phyloP scores from a whole-genome alignment of 2,888 invertebrate species.

The Dysmachus trigonus region DNA sequence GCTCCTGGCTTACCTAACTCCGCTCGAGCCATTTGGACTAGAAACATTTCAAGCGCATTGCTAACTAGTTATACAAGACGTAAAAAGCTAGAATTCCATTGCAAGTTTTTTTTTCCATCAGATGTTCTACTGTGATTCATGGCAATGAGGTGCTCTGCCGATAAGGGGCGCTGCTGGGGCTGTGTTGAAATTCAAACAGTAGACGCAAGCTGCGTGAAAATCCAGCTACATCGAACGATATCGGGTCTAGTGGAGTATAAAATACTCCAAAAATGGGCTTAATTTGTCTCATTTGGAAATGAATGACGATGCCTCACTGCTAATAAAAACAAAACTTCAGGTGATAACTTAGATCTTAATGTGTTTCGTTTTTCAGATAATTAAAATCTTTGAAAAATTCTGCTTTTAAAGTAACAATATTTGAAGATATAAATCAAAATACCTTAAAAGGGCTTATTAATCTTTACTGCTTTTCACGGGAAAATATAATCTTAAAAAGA shows the following conservation, averaged over 20 bases:
- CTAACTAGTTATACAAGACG: background rate
- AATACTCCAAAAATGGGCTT: background rate
- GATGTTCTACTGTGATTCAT: slow-evolving; percentile 6
- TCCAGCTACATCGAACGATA: background rate
- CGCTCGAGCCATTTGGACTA: background rate
- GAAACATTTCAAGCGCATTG: background rate
- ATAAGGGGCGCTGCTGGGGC: background rate
- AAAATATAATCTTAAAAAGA: background rate
- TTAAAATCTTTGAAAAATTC: background rate
- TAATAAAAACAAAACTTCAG: background rate
- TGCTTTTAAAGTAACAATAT: background rate
- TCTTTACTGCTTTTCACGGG: background rate
- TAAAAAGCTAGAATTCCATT: background rate
- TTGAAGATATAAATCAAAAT: background rate
- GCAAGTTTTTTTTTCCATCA: background rate
- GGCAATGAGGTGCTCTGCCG: background rate
- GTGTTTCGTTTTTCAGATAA: background rate
- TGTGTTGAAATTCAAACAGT: background rate
- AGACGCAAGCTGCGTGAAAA: background rate
- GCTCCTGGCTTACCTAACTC: background rate
- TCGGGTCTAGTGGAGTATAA: background rate
- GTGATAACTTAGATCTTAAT: background rate
- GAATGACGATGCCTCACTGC: background rate
- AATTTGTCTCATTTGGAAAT: background rate
- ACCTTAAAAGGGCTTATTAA: background rate